Evolutionary conservation across 1,140 invertebrate genomes (phyloP).

Genomic region (Caenorhabditis tropicalis): DNA sequence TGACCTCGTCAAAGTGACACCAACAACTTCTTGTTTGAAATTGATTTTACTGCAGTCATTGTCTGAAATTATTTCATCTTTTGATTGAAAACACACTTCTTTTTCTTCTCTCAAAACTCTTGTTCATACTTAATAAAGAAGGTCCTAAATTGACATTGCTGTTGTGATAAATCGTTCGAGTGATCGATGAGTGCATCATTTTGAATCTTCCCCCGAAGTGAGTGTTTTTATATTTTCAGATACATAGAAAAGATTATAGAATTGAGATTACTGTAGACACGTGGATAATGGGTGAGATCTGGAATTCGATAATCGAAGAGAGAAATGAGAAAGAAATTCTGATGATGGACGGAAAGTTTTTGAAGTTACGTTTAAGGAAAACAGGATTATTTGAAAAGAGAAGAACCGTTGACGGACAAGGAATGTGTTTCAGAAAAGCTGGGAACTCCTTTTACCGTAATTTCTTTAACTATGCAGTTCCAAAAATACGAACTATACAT

Average conservation of each 20-base stretch:
- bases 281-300: neutral
- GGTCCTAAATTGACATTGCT: slow-evolving; percentile 33
- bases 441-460: too few relatives aligned
- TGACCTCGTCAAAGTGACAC: slow-evolving; percentile 39
- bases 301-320: too few relatives aligned
- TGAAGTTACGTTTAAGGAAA: too few relatives aligned
- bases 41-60: neutral
- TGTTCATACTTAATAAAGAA: neutral
- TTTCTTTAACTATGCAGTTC: too few relatives aligned
- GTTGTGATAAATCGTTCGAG: slow-evolving; percentile 18
- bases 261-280: neutral
- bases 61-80: neutral
- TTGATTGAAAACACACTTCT: too few relatives aligned
- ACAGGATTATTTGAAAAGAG: too few relatives aligned
- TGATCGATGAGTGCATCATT: slow-evolving; percentile 35
- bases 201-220: neutral
- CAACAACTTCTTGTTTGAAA: slow-evolving; percentile 2
- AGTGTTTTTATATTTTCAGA: neutral
- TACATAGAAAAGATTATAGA: too few relatives aligned
- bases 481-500: too few relatives aligned
- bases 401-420: too few relatives aligned
- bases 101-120: too few relatives aligned
- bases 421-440: too few relatives aligned
- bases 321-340: too few relatives aligned
- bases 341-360: neutral